A percentile compares a stretch with the other conserved stretches of the same genome.
phyloP scores from a whole-genome alignment of 1,140 invertebrate species.

The Drosophila nigromelanica region DNA sequence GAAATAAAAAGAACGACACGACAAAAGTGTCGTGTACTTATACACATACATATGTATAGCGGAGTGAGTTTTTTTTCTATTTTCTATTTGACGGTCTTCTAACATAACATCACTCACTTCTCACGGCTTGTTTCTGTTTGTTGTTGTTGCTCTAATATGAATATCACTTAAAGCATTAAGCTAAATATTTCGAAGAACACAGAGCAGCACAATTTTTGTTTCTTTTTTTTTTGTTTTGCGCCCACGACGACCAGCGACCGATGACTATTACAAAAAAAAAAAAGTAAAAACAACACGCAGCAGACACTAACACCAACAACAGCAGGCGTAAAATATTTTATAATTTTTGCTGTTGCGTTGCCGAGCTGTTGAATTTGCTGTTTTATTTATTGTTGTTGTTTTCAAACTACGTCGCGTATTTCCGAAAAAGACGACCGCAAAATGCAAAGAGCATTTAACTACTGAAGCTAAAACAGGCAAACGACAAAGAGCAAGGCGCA shows the following conservation, averaged over 20 bases:
- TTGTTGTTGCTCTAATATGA: slow-evolving; percentile 34
- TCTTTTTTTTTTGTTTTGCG: slow-evolving; percentile 29
- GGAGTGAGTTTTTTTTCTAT: not conserved
- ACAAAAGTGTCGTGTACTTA: slow-evolving; percentile 16
- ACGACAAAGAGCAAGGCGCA: slow-evolving; percentile 49
- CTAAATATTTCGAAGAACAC: slow-evolving; percentile 22
- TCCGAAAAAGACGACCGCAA: slow-evolving; percentile 75
- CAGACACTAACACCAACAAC: slow-evolving; percentile 38
- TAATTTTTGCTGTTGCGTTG: slow-evolving; percentile 51
- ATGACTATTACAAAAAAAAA: slow-evolving; percentile 45
- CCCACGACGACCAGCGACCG: slow-evolving; percentile 52
- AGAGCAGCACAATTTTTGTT: slow-evolving; percentile 34
- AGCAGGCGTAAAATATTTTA: slow-evolving; percentile 58
- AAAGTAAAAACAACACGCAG: slow-evolving; percentile 40
- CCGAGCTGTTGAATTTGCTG: slow-evolving; percentile 24
- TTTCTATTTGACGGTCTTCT: slow-evolving; percentile 12
- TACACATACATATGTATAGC: not conserved
- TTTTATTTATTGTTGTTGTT: slow-evolving; percentile 29
- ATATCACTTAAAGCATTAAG: slow-evolving; percentile 46
- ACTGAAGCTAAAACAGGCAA: slow-evolving; percentile 58
- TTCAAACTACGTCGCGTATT: slow-evolving; percentile 69
- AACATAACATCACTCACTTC: slow-evolving; percentile 41
- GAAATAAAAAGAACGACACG: slow-evolving; percentile 26
- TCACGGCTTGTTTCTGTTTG: slow-evolving; percentile 30
- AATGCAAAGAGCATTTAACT: slow-evolving; percentile 77